A percentile compares a stretch with the other conserved stretches of the same genome.
phyloP scores from a whole-genome alignment of 2,797 vertebrate genomes.

The Megaceryle alcyon region DNA sequence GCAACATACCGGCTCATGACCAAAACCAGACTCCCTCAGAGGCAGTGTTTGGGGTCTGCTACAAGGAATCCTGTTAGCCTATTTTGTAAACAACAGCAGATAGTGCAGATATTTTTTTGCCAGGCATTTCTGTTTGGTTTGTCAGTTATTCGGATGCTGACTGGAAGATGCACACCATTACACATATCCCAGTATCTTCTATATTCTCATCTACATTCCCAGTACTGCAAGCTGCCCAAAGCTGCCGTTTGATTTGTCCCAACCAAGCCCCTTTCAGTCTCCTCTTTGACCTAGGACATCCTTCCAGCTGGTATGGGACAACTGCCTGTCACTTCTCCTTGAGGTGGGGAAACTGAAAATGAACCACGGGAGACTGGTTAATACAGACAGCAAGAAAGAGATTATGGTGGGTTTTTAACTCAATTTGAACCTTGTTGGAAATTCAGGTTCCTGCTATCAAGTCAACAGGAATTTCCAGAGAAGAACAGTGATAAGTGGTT shows the following conservation, averaged over 20 bases:
- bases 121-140: neutral
- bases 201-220: neutral
- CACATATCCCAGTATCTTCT: neutral
- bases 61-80: neutral
- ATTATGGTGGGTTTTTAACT: accelerated
- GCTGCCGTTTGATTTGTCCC: neutral
- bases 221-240: neutral
- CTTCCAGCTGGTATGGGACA: neutral
- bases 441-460: neutral
- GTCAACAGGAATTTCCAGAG: neutral
- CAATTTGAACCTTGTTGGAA: neutral
- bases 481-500: neutral
- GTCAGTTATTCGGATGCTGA: accelerated
- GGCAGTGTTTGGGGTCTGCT: neutral
- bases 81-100: neutral
- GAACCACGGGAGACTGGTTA: neutral
- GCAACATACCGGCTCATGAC: neutral
- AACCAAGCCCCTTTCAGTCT: neutral
- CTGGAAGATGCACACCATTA: neutral
- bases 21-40: neutral
- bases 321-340: neutral
- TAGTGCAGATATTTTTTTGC: neutral
- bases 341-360: neutral
- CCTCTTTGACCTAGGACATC: neutral
- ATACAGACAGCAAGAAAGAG: neutral